Conservation (phyloP, 1,140 invertebrate genomes). For the Aphis gossypii region DNA sequence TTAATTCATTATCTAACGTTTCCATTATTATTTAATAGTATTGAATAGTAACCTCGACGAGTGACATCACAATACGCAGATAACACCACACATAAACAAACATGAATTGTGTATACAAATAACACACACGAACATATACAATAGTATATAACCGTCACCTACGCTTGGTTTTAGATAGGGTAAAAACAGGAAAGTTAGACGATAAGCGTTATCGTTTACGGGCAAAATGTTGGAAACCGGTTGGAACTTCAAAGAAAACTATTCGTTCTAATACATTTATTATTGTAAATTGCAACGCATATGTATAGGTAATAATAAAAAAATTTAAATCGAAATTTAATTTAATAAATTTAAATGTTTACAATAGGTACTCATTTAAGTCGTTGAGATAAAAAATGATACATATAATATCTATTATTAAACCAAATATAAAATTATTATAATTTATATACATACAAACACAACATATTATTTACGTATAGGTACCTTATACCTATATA, state of each 20-base stretch:
- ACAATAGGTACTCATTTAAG: not conserved
- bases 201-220: not conserved
- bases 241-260: not conserved
- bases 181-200: not conserved
- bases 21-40: conserved; percentile 10
- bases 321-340: not conserved
- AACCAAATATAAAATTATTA: too few species aligned
- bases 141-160: not conserved
- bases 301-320: not conserved
- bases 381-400: not conserved
- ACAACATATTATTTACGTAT: too few species aligned
- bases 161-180: not conserved
- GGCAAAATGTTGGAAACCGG: not conserved
- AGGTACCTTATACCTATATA: too few species aligned
- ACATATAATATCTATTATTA: not conserved
- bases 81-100: not conserved
- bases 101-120: not conserved
- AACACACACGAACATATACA: not conserved
- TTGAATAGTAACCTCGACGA: conserved; percentile 21
- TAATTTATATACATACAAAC: too few species aligned
- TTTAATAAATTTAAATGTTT: not conserved
- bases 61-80: conserved; percentile 13
- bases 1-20: not conserved
- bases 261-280: not conserved
- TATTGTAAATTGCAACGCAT: not conserved